Evolutionary conservation across 2,113 vertebrate genomes (phyloP).

Genomic region (Motacilla tschutschensis): DNA sequence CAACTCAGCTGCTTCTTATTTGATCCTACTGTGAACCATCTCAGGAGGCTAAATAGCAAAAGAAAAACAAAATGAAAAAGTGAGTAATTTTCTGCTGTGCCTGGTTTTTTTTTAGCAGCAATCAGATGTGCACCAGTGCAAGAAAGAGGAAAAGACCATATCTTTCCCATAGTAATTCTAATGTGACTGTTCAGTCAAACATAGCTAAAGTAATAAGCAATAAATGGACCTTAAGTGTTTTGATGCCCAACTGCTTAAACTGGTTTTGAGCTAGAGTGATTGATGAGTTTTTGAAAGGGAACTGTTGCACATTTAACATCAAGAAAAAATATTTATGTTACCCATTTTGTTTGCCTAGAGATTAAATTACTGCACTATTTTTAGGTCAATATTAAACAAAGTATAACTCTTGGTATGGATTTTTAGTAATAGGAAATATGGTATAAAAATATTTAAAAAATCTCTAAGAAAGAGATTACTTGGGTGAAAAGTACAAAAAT

Average conservation of each 20-base stretch:
- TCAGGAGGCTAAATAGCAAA: background rate
- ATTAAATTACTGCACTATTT: background rate
- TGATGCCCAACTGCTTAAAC: background rate
- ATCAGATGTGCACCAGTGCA: background rate
- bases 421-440: background rate
- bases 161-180: background rate
- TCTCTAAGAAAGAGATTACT: background rate
- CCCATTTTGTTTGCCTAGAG: background rate
- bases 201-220: background rate
- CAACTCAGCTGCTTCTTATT: background rate
- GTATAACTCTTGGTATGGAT: background rate
- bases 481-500: background rate
- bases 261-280: background rate
- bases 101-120: background rate
- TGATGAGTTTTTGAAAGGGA: background rate
- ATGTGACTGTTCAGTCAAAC: background rate
- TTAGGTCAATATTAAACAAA: background rate
- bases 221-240: background rate
- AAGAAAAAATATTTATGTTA: background rate
- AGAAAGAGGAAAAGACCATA: background rate
- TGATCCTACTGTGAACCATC: background rate
- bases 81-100: background rate
- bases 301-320: background rate
- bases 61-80: background rate
- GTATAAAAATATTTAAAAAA: background rate